Percentiles rank a stretch among this genome's conserved stretches.
Conservation (phyloP, 2,797 vertebrate species). For the Silurus lanzhouensis region DNA sequence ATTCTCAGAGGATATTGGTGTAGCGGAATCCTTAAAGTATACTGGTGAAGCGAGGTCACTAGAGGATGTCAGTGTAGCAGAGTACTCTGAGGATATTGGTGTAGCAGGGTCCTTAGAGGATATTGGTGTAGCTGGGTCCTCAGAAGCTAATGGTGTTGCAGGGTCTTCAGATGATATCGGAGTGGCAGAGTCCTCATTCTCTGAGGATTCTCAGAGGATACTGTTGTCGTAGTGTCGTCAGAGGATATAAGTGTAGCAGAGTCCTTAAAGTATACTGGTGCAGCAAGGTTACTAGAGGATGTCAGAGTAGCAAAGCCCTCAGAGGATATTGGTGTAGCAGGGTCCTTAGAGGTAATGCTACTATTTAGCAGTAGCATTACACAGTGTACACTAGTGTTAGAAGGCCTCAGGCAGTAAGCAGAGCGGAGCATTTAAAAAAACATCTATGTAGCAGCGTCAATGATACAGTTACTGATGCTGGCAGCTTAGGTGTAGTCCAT, state of each 20-base stretch:
- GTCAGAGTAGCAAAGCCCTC: not conserved
- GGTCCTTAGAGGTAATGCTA: too few relatives aligned
- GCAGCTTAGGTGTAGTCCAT: not conserved
- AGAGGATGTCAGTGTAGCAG: too few relatives aligned
- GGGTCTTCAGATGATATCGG: not conserved
- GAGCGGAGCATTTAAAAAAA: too few relatives aligned
- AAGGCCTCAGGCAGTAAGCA: too few relatives aligned
- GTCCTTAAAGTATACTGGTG: not conserved
- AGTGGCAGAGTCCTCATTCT: not conserved
- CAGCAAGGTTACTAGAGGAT: not conserved
- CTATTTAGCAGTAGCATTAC: not conserved
- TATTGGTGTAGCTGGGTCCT: not conserved
- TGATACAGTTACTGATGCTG: too few relatives aligned
- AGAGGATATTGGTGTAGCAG: not conserved
- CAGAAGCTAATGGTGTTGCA: not conserved
- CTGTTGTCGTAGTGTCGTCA: too few relatives aligned
- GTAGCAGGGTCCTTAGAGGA: not conserved
- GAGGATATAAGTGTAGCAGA: not conserved
- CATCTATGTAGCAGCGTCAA: too few relatives aligned
- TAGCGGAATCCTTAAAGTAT: not conserved
- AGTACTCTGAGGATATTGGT: not conserved
- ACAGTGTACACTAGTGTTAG: too few relatives aligned
- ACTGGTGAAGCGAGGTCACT: not conserved
- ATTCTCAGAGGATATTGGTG: not conserved
- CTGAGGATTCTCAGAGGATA: too few relatives aligned